Evolutionary conservation across 2,797 vertebrate genomes (phyloP).

Genomic region (Neoniphon sammara): DNA sequence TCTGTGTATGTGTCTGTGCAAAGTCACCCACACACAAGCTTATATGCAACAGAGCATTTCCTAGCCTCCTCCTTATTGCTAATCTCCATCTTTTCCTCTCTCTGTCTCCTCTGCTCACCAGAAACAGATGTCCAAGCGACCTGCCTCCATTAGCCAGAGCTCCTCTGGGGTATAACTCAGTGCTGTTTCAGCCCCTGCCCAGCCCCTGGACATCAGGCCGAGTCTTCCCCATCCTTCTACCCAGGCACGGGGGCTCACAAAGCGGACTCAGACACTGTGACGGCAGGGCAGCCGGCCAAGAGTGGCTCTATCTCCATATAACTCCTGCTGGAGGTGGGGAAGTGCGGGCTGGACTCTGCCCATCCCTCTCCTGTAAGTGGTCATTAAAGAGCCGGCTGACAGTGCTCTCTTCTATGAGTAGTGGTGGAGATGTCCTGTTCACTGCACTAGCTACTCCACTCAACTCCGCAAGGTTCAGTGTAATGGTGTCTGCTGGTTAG

Average conservation of each 20-base stretch:
- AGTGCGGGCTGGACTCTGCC: constrained; percentile 66
- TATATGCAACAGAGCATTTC: constrained; percentile 45
- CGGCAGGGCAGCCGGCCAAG: constrained; percentile 75
- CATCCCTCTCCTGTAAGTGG: constrained; percentile 79
- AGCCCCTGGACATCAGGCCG: constrained; percentile 69
- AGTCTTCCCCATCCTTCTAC: constrained; percentile 71
- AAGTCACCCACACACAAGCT: constrained; percentile 35
- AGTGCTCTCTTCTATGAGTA: constrained; percentile 72
- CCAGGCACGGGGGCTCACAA: constrained; percentile 59
- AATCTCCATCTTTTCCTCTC: constrained; percentile 50
- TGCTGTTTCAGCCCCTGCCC: constrained; percentile 58
- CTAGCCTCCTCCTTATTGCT: constrained; percentile 35
- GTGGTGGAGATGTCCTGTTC: constrained; percentile 74
- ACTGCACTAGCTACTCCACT: constrained; percentile 69
- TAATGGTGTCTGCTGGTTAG: constrained; percentile 76
- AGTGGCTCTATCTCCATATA: constrained; percentile 69
- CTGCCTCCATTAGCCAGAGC: constrained; percentile 77
- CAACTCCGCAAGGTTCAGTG: constrained; percentile 71
- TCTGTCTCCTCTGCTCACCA: constrained; percentile 43
- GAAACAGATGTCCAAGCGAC: constrained; percentile 81
- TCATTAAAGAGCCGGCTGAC: constrained; percentile 80
- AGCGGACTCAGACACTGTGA: constrained; percentile 63
- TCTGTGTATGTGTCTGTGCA: neutral
- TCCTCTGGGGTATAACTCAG: constrained; percentile 75
- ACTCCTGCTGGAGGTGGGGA: constrained; percentile 73